Evolutionary conservation across 2,113 vertebrate genomes (phyloP), one percentile per base, ranked within the genome.

Genomic region (Tachysurus fulvidraco): DNA sequence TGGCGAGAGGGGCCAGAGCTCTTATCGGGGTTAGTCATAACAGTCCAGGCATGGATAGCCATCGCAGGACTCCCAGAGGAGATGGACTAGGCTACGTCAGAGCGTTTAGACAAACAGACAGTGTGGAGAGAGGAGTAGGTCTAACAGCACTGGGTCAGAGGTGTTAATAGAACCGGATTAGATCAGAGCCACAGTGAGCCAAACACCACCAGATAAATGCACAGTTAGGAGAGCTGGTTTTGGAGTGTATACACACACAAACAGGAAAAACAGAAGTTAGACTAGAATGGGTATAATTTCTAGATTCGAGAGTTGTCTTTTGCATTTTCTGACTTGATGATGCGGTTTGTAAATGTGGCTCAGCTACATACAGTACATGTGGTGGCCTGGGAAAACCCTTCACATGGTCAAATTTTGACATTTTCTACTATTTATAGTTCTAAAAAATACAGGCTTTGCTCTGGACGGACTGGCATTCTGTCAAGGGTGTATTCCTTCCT

Each of bases 11-110:
- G 81, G 28, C 71, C 91, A 88, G 92, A 23, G 90, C 92, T 92
- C 94, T 93, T 95, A 95, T 94, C 92, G 91, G 88, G 88, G 92
- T 93, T 92, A 95, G 94, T 92, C 93, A 95, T 94, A 95, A 95
- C 94, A 95, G 91, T 90, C 8, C 90, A 89, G 92, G 83, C 91
- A 93, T 92, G 92, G 93, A 94, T 94, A 95, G 94, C 89, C 92
- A 95, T 94, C 93, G 87, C 90, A 74, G 92, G 91, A 92, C 92
- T 95, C 94, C 92, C 94, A 60, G 8, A 92, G 93, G 94, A 94
- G 87, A 86, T 67, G 62, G 86, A 36, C 84, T 80, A 55, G 84
- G 85, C 83, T 84, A 62, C 89, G 79, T 86, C 85, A 87, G 30
- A 57, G 77, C 89, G 90, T 89, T 93, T 92, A 93, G 91, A 94